Percentiles rank a stretch among this genome's conserved stretches.
Conservation (phyloP, 2,888 invertebrate genomes). For the Orthosia cruda region DNA sequence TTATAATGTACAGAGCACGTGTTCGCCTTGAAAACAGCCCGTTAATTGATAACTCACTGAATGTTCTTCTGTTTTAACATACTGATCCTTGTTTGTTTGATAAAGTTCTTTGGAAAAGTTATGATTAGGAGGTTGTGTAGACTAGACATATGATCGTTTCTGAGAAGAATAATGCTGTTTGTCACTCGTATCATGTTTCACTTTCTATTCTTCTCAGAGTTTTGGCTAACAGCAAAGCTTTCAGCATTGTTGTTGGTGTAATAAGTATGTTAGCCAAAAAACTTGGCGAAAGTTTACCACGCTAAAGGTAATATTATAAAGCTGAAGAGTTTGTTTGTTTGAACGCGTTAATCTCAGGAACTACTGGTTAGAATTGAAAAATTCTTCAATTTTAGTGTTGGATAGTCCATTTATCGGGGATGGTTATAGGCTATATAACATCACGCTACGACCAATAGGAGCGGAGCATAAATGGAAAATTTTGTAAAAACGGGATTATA, state of each 20-base stretch:
- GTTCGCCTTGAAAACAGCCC: conserved; percentile 79
- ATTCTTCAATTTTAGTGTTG: too few relatives aligned
- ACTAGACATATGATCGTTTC: conserved; percentile 22
- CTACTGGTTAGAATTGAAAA: too few relatives aligned
- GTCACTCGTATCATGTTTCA: conserved; percentile 38
- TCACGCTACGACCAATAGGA: too few relatives aligned
- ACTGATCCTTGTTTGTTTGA: conserved; percentile 60
- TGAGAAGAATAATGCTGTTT: conserved; percentile 30
- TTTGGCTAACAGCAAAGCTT: conserved; percentile 54
- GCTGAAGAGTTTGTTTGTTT: too few relatives aligned
- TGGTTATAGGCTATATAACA: too few relatives aligned
- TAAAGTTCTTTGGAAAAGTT: conserved; percentile 48
- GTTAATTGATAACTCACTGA: conserved; percentile 79
- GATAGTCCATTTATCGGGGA: too few relatives aligned
- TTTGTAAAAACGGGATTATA: too few relatives aligned
- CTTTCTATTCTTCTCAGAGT: conserved; percentile 45
- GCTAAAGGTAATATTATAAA: conserved; percentile 16
- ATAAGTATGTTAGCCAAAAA: conserved; percentile 42
- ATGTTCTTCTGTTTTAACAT: conserved; percentile 71
- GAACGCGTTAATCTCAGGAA: too few relatives aligned
- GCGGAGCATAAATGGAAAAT: too few relatives aligned
- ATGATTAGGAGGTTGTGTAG: conserved; percentile 9
- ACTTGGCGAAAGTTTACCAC: conserved; percentile 41
- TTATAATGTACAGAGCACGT: conserved; percentile 81
- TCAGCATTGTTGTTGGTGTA: conserved; percentile 54